Percentiles rank a stretch among this genome's conserved stretches.
Evolutionary conservation across 2,113 vertebrate species (phyloP).

Genomic region (Stigmatopora nigra): DNA sequence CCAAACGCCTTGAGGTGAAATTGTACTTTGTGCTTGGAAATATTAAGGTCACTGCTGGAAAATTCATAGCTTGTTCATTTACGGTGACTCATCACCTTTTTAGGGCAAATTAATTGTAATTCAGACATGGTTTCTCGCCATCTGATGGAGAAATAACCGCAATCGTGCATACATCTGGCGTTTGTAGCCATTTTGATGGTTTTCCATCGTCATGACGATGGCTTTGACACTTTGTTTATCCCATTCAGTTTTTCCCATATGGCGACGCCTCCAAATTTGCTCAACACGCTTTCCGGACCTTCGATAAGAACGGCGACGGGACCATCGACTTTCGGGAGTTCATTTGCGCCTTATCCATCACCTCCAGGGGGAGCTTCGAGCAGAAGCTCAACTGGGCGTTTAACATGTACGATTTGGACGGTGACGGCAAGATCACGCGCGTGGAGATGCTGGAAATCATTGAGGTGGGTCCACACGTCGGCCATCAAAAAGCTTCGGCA

Average conservation of each 20-base stretch:
- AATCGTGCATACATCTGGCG: too few species aligned
- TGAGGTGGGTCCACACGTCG: slow-evolving; percentile 49
- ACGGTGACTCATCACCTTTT: slow-evolving; percentile 11
- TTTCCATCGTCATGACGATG: too few species aligned
- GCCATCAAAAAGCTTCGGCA: not conserved
- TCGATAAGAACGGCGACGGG: slow-evolving; percentile 94
- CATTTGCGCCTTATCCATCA: slow-evolving; percentile 94
- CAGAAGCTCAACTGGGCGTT: slow-evolving; percentile 99
- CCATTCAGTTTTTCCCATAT: slow-evolving; percentile 86
- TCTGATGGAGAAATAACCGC: too few species aligned
- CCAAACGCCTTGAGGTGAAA: not conserved
- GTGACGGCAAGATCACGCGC: slow-evolving; percentile 93
- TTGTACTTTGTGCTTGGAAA: not conserved
- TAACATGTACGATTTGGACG: slow-evolving; percentile 96
- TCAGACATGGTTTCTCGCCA: too few species aligned
- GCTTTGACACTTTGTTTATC: too few species aligned
- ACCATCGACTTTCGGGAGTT: slow-evolving; percentile 99
- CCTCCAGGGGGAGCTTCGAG: slow-evolving; percentile 94
- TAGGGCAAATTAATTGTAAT: not conserved
- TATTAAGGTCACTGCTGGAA: slow-evolving; percentile 14
- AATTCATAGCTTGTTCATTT: slow-evolving; percentile 6
- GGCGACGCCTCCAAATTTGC: slow-evolving; percentile 97
- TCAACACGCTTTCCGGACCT: slow-evolving; percentile 94
- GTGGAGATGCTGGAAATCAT: slow-evolving; percentile 96
- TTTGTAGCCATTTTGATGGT: too few species aligned